Evolutionary conservation across 2,113 vertebrate genomes (phyloP), one percentile per base, ranked within the genome.

Genomic region (Ondatra zibethicus): DNA sequence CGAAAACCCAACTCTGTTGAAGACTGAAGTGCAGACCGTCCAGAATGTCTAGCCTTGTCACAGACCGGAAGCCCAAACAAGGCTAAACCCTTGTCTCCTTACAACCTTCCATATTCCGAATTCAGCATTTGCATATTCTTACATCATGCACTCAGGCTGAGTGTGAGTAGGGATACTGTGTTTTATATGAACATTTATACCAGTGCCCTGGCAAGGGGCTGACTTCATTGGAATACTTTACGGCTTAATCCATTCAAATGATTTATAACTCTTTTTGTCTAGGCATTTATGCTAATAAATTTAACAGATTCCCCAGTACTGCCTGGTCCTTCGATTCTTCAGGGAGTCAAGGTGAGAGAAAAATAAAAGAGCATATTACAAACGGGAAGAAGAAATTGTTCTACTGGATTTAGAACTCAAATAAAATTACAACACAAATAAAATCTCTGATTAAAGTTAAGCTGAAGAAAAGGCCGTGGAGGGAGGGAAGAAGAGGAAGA

Each of bases 241-340:
- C 94, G 95, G 96, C 98, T 96, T 96, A 93, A 81, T 96, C 81
- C 95, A 97, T 93, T 97, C 8, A 50, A 75, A 70, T 98, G 98
- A 98, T 98, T 98, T 98, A 98, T 39, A 88, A 94, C 84, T 92
- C 97, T 31, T 97, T 97, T 68, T 92, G 87, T 93, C 98, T 95
- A 95, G 97, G 98, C 96, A 65, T 96, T 96, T 66, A 66, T 77
- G 95, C 97, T 90, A 97, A 98, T 98, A 98, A 98, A 98, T 98
- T 97, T 96, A 96, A 84, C 97, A 92, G 97, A 97, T 96, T 98
- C 82, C 93, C 81, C 80, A 91, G 87, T 2, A 89, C 95, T 96
- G 55, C 95, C 94, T 68, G 94, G 95, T 27, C 7, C 86, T 94
- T 14, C 81, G 1, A 91, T 88, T 93, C 81, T 96, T 97, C 88